Percentiles rank a stretch among this genome's conserved stretches.
Conservation (phyloP, 2,888 invertebrate genomes). For the Pteria penguin region DNA sequence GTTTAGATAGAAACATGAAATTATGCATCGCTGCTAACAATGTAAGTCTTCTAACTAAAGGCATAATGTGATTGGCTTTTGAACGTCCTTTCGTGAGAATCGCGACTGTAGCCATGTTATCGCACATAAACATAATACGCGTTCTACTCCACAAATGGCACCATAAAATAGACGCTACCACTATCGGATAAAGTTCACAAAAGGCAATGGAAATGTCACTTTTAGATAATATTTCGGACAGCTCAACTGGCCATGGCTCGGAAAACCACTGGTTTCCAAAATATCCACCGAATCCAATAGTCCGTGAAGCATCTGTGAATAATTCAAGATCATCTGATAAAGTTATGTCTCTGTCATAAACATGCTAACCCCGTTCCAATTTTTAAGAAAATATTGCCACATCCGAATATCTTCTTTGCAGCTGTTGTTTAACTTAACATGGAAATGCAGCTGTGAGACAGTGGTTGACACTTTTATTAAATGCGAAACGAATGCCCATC, state of each 20-base stretch:
- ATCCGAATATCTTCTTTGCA: slow-evolving; percentile 31
- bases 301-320: slow-evolving; percentile 34
- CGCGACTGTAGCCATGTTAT: slow-evolving; percentile 33
- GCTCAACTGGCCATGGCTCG: slow-evolving; percentile 14
- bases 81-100: slow-evolving; percentile 41
- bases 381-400: slow-evolving; percentile 20
- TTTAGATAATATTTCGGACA: background rate
- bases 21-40: slow-evolving; percentile 6
- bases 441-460: slow-evolving; percentile 20
- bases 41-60: slow-evolving; percentile 30
- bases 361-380: slow-evolving; percentile 31
- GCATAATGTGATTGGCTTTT: slow-evolving; percentile 18
- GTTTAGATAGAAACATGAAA: background rate
- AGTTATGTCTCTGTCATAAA: too few relatives aligned
- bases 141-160: slow-evolving; percentile 19
- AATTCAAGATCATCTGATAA: slow-evolving; percentile 6
- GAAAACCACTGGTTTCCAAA: slow-evolving; percentile 39
- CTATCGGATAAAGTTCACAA: slow-evolving; percentile 42
- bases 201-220: slow-evolving; percentile 35
- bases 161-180: slow-evolving; percentile 35
- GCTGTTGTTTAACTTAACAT: slow-evolving; percentile 3
- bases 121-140: slow-evolving; percentile 34
- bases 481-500: slow-evolving; percentile 31
- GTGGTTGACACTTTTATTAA: slow-evolving; percentile 25
- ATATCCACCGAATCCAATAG: slow-evolving; percentile 37